A percentile compares a stretch with the other conserved stretches of the same genome.
Evolutionary conservation across 2,888 invertebrate species (phyloP).

Genomic region (Calephelis perditalis): DNA sequence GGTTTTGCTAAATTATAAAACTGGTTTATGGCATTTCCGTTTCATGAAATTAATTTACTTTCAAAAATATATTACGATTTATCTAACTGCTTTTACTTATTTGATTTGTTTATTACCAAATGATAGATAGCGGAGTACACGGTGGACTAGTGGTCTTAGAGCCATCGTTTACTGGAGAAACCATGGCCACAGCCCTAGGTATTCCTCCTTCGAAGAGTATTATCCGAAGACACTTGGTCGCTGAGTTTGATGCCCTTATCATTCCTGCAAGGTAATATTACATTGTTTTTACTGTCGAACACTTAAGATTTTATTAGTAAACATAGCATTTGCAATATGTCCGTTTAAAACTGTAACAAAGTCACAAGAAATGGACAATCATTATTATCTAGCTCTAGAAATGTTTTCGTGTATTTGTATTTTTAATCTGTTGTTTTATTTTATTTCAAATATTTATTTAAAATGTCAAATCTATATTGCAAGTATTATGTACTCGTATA

Average conservation of each 20-base stretch:
- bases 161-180: slow-evolving; percentile 95
- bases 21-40: no score
- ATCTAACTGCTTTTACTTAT: no score
- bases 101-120: slow-evolving; percentile 19
- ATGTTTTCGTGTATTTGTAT: no score
- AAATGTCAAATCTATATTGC: background rate
- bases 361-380: background rate
- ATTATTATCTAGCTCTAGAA: background rate
- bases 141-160: slow-evolving; percentile 96
- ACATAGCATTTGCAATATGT: slow-evolving; percentile 5
- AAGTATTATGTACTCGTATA: background rate
- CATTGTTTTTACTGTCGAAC: background rate
- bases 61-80: no score
- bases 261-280: slow-evolving; percentile 90
- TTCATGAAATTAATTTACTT: no score
- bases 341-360: no score
- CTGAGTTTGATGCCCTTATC: slow-evolving; percentile 93
- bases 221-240: slow-evolving; percentile 92
- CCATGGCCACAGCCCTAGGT: slow-evolving; percentile 94
- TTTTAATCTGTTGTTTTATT: no score
- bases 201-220: slow-evolving; percentile 96
- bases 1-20: no score
- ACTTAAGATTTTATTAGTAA: background rate
- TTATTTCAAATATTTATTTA: no score
- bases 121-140: slow-evolving; percentile 94